Evolutionary conservation across 2,888 invertebrate species (phyloP).

Genomic region (Plebejus argus): DNA sequence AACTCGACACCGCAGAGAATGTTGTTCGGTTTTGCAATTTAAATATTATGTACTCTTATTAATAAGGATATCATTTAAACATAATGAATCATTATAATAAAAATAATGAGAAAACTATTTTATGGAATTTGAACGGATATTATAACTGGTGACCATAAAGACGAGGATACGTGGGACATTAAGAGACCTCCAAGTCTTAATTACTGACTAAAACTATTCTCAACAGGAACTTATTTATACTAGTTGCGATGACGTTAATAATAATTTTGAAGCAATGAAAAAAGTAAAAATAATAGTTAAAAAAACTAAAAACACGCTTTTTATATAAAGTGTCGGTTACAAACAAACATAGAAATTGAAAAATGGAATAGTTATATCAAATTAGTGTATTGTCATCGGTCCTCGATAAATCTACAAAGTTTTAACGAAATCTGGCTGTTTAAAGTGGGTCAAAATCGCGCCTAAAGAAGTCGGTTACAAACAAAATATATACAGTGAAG

Average conservation of each 20-base stretch:
- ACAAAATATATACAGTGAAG: no score
- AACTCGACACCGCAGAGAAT: conserved; percentile 40
- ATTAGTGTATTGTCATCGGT: no score
- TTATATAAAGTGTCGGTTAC: no score
- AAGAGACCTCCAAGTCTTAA: not conserved
- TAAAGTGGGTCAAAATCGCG: no score
- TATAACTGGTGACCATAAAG: conserved; percentile 1
- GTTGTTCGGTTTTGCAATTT: conserved; percentile 44
- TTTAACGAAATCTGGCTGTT: no score
- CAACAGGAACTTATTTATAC: not conserved
- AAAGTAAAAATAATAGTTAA: not conserved
- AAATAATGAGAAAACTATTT: conserved; percentile 10
- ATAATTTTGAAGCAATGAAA: not conserved
- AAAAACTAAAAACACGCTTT: no score
- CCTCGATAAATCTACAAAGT: no score
- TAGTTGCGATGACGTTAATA: not conserved
- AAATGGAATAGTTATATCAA: no score
- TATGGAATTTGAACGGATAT: conserved; percentile 2
- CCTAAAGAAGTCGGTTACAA: no score
- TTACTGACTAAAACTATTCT: not conserved
- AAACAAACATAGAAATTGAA: no score
- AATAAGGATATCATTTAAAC: conserved; percentile 4
- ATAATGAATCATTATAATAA: not conserved
- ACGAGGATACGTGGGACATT: not conserved
- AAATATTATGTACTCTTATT: conserved; percentile 36